phyloP scores from a whole-genome alignment of 2,888 invertebrate species.

The Phortica magna region DNA sequence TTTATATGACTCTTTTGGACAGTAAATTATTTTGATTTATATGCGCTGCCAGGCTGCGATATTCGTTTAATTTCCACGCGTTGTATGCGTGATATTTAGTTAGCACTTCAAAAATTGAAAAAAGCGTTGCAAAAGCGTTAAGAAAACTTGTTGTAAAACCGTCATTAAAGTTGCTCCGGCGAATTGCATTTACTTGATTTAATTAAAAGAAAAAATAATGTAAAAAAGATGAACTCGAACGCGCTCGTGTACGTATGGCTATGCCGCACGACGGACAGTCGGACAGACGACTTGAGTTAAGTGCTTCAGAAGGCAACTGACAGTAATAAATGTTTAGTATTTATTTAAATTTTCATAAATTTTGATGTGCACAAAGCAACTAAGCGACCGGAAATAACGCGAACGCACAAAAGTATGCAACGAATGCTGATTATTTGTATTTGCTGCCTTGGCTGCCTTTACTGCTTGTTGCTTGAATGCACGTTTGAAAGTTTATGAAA shows the following conservation, averaged over 20 bases:
- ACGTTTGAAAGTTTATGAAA: slow-evolving; percentile 51
- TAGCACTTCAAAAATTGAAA: slow-evolving; percentile 16
- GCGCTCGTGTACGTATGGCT: no score
- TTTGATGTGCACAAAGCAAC: slow-evolving; percentile 35
- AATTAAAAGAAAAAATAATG: slow-evolving; percentile 34
- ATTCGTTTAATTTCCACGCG: slow-evolving; percentile 4
- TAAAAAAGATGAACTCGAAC: neutral
- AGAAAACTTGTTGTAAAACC: neutral
- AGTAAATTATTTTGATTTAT: slow-evolving; percentile 34
- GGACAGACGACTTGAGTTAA: neutral
- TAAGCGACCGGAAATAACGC: slow-evolving; percentile 5
- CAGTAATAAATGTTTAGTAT: slow-evolving; percentile 29
- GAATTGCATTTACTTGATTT: slow-evolving; percentile 24
- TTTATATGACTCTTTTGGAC: neutral
- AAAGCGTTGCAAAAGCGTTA: neutral
- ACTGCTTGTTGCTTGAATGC: slow-evolving; percentile 11
- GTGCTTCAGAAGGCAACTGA: neutral
- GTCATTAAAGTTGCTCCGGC: neutral
- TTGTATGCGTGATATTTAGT: slow-evolving; percentile 14
- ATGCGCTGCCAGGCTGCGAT: neutral
- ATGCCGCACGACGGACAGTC: no score
- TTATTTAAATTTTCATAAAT: slow-evolving; percentile 27
- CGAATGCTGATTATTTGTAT: slow-evolving; percentile 21
- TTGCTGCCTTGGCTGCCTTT: slow-evolving; percentile 24
- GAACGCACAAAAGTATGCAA: slow-evolving; percentile 27